phyloP scores from a whole-genome alignment of 2,888 invertebrate genomes.

The Esperia sulphurella region DNA sequence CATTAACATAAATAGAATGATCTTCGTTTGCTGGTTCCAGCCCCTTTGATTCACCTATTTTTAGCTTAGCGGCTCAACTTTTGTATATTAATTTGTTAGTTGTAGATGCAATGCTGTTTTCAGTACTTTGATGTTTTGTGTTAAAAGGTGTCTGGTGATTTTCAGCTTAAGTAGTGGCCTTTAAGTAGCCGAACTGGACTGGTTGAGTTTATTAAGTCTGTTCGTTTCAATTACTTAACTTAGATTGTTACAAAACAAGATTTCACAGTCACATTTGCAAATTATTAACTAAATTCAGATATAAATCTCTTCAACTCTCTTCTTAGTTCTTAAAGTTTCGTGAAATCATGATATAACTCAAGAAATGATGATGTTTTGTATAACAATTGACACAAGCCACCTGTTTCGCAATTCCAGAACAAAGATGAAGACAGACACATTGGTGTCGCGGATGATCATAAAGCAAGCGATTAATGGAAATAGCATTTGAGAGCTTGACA shows the following conservation, averaged over 20 bases:
- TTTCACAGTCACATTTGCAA: neutral
- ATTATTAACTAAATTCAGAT: neutral
- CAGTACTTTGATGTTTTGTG: constrained; percentile 72
- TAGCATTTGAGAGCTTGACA: constrained; percentile 42
- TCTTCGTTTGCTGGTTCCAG: constrained; percentile 62
- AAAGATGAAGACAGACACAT: constrained; percentile 28
- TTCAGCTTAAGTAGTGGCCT: constrained; percentile 50
- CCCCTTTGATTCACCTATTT: constrained; percentile 77
- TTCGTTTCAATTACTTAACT: constrained; percentile 28
- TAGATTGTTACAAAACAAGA: neutral
- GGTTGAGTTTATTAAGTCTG: constrained; percentile 37
- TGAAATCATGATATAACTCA: neutral
- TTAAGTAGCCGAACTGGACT: constrained; percentile 36
- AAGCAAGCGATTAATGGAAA: constrained; percentile 57
- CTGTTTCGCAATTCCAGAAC: constrained; percentile 14
- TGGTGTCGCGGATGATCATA: constrained; percentile 46
- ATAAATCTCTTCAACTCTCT: neutral
- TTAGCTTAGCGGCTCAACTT: constrained; percentile 67
- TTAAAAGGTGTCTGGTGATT: constrained; percentile 67
- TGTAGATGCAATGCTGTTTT: constrained; percentile 51
- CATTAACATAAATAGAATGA: constrained; percentile 79
- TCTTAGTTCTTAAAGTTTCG: neutral
- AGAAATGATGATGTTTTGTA: constrained; percentile 1
- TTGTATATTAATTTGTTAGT: constrained; percentile 73
- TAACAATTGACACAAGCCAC: constrained; percentile 14